Evolutionary conservation across 2,797 vertebrate genomes (phyloP).

Genomic region (Emydoidea blandingii): DNA sequence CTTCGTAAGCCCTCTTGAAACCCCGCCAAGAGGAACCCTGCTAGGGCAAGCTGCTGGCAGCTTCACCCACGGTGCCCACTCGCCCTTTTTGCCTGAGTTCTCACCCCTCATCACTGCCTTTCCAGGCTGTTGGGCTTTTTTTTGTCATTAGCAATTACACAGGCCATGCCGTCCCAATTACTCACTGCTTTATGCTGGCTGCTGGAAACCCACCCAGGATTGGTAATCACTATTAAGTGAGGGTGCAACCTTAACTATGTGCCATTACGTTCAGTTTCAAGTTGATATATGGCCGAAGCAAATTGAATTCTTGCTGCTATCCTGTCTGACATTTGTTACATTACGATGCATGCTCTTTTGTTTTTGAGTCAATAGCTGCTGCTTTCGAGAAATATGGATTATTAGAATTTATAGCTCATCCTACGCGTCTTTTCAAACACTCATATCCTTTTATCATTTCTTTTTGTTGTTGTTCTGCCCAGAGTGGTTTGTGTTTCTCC

Average conservation of each 20-base stretch:
- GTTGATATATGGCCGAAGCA: slow-evolving; percentile 75
- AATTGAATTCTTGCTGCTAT: slow-evolving; percentile 80
- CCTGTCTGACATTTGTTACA: slow-evolving; percentile 78
- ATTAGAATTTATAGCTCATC: slow-evolving; percentile 80
- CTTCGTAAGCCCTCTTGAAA: background rate
- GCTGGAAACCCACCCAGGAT: slow-evolving; percentile 73
- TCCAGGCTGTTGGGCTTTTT: background rate
- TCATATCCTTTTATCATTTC: slow-evolving; percentile 80
- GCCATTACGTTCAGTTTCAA: slow-evolving; percentile 78
- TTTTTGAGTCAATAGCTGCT: slow-evolving; percentile 80
- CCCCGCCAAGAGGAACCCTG: slow-evolving; percentile 7
- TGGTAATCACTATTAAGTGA: slow-evolving; percentile 78
- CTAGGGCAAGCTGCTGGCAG: slow-evolving; percentile 38
- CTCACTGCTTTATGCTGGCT: slow-evolving; percentile 72
- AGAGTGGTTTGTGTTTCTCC: slow-evolving; percentile 74
- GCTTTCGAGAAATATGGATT: slow-evolving; percentile 81
- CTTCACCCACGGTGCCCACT: background rate
- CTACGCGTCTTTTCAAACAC: slow-evolving; percentile 71
- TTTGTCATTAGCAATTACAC: slow-evolving; percentile 58
- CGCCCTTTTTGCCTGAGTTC: slow-evolving; percentile 18
- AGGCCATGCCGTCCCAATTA: slow-evolving; percentile 63
- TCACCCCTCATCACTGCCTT: background rate
- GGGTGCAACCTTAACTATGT: slow-evolving; percentile 77
- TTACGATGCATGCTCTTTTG: slow-evolving; percentile 77
- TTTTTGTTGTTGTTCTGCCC: slow-evolving; percentile 74